phyloP scores from a whole-genome alignment of 2,797 vertebrate species.

The Aselliscus stoliczkanus region DNA sequence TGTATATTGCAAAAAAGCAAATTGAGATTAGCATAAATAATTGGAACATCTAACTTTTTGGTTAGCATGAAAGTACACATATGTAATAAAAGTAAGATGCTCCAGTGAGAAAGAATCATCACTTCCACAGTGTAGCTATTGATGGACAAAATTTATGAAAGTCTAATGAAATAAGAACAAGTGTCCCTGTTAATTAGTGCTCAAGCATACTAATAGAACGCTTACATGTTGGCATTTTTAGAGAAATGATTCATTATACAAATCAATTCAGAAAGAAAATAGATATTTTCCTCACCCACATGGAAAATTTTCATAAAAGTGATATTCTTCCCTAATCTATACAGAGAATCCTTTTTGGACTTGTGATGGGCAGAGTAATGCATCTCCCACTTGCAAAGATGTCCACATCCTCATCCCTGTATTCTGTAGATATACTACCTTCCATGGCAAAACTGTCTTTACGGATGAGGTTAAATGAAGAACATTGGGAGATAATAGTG shows the following conservation, averaged over 20 bases:
- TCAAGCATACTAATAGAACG: constrained; percentile 67
- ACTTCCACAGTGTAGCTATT: constrained; percentile 54
- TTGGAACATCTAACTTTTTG: constrained; percentile 77
- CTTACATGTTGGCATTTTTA: constrained; percentile 62
- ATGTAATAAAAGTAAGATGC: constrained; percentile 54
- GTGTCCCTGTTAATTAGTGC: constrained; percentile 75
- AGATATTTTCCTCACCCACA: constrained; percentile 42
- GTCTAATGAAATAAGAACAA: constrained; percentile 76
- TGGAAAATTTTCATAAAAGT: constrained; percentile 48
- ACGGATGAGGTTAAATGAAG: not conserved
- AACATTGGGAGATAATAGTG: not conserved
- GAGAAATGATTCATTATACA: constrained; percentile 73
- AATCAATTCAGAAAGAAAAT: constrained; percentile 59
- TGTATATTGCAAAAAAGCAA: constrained; percentile 72
- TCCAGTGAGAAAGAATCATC: constrained; percentile 54
- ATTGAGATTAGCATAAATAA: constrained; percentile 81
- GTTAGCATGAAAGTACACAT: constrained; percentile 56
- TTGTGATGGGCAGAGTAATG: not conserved
- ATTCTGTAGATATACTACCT: not conserved
- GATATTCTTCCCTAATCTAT: constrained; percentile 29
- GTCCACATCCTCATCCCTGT: not conserved
- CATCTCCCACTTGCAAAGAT: not conserved
- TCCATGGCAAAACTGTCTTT: not conserved
- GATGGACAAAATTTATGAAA: constrained; percentile 73
- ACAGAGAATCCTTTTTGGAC: not conserved